Conservation (phyloP, 2,113 vertebrate genomes). For the Catagonus wagneri region DNA sequence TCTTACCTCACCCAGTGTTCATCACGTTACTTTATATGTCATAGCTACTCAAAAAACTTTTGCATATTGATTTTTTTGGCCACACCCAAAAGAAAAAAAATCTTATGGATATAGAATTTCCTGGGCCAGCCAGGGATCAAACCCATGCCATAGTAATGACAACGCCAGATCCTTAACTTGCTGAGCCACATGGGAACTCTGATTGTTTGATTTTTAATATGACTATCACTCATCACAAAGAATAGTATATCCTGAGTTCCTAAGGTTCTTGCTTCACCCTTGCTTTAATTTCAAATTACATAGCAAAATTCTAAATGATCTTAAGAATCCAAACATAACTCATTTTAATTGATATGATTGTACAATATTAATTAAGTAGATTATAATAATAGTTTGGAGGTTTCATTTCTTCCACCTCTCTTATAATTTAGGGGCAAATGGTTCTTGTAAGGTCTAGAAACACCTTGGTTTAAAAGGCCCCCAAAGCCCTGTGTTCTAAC, state of each 20-base stretch:
- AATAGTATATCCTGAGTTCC: neutral
- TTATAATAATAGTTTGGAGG: slow-evolving; percentile 22
- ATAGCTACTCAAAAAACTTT: neutral
- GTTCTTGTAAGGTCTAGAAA: neutral
- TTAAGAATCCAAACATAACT: neutral
- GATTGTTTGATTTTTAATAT: neutral
- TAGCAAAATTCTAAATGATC: slow-evolving; percentile 48
- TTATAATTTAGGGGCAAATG: neutral
- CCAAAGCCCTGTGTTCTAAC: neutral
- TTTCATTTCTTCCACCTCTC: slow-evolving; percentile 26
- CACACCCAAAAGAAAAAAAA: no score
- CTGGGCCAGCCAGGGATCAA: no score
- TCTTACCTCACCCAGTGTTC: neutral
- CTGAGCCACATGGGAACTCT: no score
- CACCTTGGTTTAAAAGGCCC: neutral
- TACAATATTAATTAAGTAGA: slow-evolving; percentile 43
- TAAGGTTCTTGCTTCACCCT: neutral
- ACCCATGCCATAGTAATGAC: no score
- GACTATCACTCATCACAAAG: neutral
- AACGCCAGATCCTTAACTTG: no score
- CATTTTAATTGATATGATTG: neutral
- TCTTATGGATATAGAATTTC: no score
- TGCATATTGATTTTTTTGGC: neutral
- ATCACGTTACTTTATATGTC: neutral
- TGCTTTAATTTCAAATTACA: slow-evolving; percentile 36